phyloP scores from a whole-genome alignment of 2,888 invertebrate species.

The Anoncus sp. region DNA sequence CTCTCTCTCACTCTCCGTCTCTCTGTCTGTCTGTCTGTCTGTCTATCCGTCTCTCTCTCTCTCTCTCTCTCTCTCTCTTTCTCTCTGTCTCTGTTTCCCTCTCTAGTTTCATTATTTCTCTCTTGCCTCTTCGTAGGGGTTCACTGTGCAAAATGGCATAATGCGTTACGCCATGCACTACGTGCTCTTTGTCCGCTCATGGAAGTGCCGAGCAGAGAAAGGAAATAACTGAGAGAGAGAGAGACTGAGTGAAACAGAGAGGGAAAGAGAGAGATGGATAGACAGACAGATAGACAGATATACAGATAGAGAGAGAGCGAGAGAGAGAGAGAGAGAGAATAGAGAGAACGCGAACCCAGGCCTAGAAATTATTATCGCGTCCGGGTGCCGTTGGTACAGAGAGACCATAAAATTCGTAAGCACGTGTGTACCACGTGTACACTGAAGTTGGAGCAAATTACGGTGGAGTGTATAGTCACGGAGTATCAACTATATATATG shows the following conservation, averaged over 20 bases:
- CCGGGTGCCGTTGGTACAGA: constrained; percentile 64
- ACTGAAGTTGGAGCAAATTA: constrained; percentile 35
- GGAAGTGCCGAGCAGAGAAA: constrained; percentile 39
- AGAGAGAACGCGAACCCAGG: constrained; percentile 55
- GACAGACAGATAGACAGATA: constrained; percentile 48
- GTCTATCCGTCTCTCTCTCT: constrained; percentile 8
- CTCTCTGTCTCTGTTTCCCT: constrained; percentile 11
- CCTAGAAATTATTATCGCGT: constrained; percentile 71
- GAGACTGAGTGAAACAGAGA: constrained; percentile 21
- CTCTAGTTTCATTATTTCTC: constrained; percentile 40
- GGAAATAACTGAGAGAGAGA: constrained; percentile 38
- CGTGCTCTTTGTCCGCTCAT: constrained; percentile 73
- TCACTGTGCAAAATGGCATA: constrained; percentile 71
- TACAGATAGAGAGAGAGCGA: constrained; percentile 15
- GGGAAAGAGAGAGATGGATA: constrained; percentile 28
- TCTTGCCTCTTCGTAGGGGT: constrained; percentile 41
- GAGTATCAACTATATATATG: neutral
- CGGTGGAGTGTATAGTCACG: neutral
- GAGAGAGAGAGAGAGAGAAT: constrained; percentile 46
- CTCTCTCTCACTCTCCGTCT: constrained; percentile 55
- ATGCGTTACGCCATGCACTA: constrained; percentile 69
- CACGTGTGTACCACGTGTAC: constrained; percentile 58
- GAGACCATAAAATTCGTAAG: constrained; percentile 59
- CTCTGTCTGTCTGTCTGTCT: constrained; percentile 40
- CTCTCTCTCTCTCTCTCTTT: constrained; percentile 41